Percentiles rank a stretch among this genome's conserved stretches.
These are phyloP conservation scores for Cetonia aurata DNA, from an alignment of 2,888 invertebrate genomes.

Conservation along the genomic window DNA sequence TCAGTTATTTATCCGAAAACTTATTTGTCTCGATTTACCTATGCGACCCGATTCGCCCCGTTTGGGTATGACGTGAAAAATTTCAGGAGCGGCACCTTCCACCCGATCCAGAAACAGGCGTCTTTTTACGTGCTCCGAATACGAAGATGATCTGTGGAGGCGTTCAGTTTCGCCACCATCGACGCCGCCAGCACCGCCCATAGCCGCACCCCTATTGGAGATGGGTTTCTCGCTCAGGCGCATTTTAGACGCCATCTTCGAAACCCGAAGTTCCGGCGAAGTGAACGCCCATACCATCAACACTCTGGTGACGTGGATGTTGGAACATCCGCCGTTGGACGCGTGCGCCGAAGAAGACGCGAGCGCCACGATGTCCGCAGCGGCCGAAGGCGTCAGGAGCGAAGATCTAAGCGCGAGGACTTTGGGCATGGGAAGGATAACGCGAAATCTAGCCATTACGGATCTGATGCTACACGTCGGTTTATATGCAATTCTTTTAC, in stretches of 20 bases:
- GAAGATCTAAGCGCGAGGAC: slow-evolving; percentile 28
- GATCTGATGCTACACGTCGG: slow-evolving; percentile 43
- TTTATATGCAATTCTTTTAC: neutral
- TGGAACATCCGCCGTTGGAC: slow-evolving; percentile 69
- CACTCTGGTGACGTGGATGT: slow-evolving; percentile 75
- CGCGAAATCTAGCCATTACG: slow-evolving; percentile 41
- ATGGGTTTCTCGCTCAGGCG: slow-evolving; percentile 74
- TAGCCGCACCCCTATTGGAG: slow-evolving; percentile 71
- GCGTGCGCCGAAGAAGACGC: slow-evolving; percentile 47
- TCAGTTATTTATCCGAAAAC: too few relatives aligned
- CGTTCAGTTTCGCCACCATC: slow-evolving; percentile 51
- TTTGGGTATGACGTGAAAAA: too few relatives aligned
- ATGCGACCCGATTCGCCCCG: too few relatives aligned
- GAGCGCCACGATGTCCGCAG: neutral
- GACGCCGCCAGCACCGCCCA: slow-evolving; percentile 65
- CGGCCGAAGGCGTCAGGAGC: slow-evolving; percentile 3
- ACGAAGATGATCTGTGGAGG: slow-evolving; percentile 55
- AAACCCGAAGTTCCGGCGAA: slow-evolving; percentile 66
- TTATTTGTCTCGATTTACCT: too few relatives aligned
- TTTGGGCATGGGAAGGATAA: slow-evolving; percentile 28
- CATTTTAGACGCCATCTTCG: slow-evolving; percentile 70
- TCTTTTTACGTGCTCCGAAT: slow-evolving; percentile 54
- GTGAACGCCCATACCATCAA: slow-evolving; percentile 69
- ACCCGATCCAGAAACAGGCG: slow-evolving; percentile 42
- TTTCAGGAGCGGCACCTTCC: neutral